Conservation (phyloP, 1,140 invertebrate genomes). For the Stegodyphus dumicola region DNA sequence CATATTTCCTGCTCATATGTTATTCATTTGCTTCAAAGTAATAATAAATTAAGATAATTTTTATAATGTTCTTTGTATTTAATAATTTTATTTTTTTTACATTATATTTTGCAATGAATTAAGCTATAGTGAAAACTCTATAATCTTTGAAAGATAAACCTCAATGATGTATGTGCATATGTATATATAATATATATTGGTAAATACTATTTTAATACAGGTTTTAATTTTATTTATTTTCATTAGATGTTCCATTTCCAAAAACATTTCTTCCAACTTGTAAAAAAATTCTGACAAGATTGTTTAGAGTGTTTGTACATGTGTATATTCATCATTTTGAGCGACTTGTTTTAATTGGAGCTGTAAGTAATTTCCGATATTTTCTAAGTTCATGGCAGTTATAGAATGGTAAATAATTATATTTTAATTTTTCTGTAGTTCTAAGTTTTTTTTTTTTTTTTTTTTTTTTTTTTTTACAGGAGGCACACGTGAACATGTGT, state of each 20-base stretch:
- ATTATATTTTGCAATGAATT: no score
- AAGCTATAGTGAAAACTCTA: no score
- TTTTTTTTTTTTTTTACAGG: slow-evolving; percentile 66
- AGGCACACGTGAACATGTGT: slow-evolving; percentile 95
- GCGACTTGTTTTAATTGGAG: slow-evolving; percentile 85
- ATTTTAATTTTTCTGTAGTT: no score
- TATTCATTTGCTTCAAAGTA: no score
- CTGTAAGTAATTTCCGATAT: slow-evolving; percentile 66
- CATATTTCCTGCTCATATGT: no score
- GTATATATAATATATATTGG: background rate
- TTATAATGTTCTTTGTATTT: no score
- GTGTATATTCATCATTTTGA: slow-evolving; percentile 98
- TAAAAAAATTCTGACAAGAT: slow-evolving; percentile 88
- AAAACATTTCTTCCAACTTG: slow-evolving; percentile 84
- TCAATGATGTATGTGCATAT: background rate
- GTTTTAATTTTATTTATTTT: slow-evolving; percentile 65
- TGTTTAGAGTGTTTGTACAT: slow-evolving; percentile 94
- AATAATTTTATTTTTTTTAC: no score
- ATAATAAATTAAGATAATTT: no score
- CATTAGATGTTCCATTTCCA: slow-evolving; percentile 86
- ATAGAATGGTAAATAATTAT: no score
- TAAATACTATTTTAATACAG: no score
- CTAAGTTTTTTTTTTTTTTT: background rate
- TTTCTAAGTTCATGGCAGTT: no score
- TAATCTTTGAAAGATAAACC: no score